Percentiles rank a stretch among this genome's conserved stretches.
These are phyloP conservation scores for Nemapogon koenigi DNA, from an alignment of 2,888 invertebrate genomes.

Conservation along the genomic window DNA sequence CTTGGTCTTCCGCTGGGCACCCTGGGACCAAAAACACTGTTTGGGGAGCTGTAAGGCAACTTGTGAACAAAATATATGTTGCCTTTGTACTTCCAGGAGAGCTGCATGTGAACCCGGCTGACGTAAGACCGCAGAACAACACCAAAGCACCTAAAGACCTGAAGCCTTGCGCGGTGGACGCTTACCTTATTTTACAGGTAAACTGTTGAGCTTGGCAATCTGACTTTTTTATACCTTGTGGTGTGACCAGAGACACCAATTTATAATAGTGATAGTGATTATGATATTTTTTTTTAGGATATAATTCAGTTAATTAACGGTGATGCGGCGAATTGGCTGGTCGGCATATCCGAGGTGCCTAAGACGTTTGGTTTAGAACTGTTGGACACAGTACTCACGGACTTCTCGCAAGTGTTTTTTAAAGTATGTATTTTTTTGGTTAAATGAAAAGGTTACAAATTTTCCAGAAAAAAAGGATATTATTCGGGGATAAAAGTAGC, in stretches of 20 bases:
- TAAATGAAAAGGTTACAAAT: no score
- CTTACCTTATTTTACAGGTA: conserved; percentile 93
- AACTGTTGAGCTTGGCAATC: conserved; percentile 8
- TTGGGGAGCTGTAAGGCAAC: no score
- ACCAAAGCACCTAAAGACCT: conserved; percentile 82
- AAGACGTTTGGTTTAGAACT: conserved; percentile 96
- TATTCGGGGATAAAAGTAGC: no score
- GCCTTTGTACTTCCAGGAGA: conserved; percentile 30
- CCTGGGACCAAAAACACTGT: no score
- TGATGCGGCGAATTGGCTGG: conserved; percentile 94
- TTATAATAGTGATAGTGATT: neutral
- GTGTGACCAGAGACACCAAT: neutral
- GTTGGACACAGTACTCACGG: conserved; percentile 89
- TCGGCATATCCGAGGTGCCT: conserved; percentile 96
- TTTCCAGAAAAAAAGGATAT: no score
- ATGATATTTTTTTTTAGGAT: conserved; percentile 67
- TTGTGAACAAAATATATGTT: no score
- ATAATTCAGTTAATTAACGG: conserved; percentile 96
- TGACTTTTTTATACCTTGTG: conserved; percentile 2
- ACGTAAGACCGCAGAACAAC: conserved; percentile 74
- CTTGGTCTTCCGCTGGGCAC: no score
- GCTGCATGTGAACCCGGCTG: conserved; percentile 74
- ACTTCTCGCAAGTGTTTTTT: conserved; percentile 84
- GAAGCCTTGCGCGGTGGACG: conserved; percentile 90
- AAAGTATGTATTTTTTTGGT: conserved; percentile 60